phyloP scores from a whole-genome alignment of 2,888 invertebrate genomes.

The Schizaphis graminum region DNA sequence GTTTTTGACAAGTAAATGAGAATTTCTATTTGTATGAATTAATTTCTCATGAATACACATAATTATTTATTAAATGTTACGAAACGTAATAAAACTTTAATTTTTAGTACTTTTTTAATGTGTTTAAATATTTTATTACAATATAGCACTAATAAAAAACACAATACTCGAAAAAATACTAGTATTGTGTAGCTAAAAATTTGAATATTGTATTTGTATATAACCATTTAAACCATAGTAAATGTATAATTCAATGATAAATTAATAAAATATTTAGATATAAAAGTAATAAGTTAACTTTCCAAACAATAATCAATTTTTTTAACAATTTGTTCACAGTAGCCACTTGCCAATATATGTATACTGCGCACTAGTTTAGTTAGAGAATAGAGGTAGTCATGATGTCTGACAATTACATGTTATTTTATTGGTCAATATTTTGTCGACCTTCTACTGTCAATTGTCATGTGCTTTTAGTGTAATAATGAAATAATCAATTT shows the following conservation, averaged over 20 bases:
- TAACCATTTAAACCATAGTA: neutral
- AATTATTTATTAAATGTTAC: neutral
- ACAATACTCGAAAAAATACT: neutral
- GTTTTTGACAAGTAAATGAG: neutral
- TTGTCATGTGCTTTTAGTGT: neutral
- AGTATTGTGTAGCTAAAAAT: neutral
- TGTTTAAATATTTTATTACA: neutral
- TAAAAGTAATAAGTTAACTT: neutral
- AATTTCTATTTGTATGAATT: neutral
- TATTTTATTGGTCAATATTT: slow-evolving; percentile 12
- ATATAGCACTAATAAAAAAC: neutral
- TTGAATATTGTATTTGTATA: neutral
- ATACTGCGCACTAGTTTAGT: neutral
- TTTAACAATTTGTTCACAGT: neutral
- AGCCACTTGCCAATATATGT: neutral
- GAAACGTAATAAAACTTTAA: neutral
- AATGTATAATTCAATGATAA: neutral
- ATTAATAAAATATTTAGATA: neutral
- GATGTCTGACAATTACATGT: neutral
- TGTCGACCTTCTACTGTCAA: slow-evolving; percentile 23
- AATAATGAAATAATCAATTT: slow-evolving; percentile 17
- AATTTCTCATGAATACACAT: neutral
- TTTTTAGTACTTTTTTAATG: neutral
- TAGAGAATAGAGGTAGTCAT: slow-evolving; percentile 3
- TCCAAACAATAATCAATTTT: neutral